A percentile compares a stretch with the other conserved stretches of the same genome.
phyloP scores from a whole-genome alignment of 2,113 vertebrate genomes.

The Ophthalmolycus amberensis region DNA sequence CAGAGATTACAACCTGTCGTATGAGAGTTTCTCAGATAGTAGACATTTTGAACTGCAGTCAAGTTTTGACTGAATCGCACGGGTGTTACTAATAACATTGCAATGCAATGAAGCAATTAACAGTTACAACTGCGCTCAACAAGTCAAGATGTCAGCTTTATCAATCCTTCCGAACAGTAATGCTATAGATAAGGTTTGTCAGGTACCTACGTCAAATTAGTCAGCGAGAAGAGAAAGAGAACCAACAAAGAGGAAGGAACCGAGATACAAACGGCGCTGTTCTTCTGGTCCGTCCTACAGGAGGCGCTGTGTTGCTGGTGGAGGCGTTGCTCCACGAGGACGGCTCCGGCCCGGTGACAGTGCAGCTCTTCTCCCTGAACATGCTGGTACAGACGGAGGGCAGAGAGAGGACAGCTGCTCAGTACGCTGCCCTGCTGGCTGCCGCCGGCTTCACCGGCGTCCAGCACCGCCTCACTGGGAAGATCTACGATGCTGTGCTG shows the following conservation, averaged over 20 bases:
- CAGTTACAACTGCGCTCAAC: background rate
- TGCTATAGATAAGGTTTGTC: background rate
- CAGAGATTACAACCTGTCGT: background rate
- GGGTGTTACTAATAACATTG: background rate
- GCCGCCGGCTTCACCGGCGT: slow-evolving; percentile 83
- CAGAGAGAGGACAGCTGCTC: slow-evolving; percentile 82
- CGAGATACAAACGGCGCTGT: background rate
- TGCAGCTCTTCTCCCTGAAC: slow-evolving; percentile 88
- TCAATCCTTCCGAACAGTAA: background rate
- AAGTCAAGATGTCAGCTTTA: background rate
- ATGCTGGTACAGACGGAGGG: slow-evolving; percentile 93
- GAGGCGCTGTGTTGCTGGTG: slow-evolving; percentile 86
- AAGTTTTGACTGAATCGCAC: background rate
- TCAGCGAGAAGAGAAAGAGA: background rate
- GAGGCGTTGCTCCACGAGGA: slow-evolving; percentile 87
- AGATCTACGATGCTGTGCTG: slow-evolving; percentile 86
- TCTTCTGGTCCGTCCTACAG: slow-evolving; percentile 63
- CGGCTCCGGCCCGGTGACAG: slow-evolving; percentile 83
- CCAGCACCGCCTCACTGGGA: slow-evolving; percentile 81
- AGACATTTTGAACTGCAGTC: background rate
- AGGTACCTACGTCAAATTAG: background rate
- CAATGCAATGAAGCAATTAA: background rate
- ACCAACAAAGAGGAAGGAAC: rapidly evolving
- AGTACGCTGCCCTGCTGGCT: slow-evolving; percentile 83
- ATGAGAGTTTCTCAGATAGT: background rate